A percentile compares a stretch with the other conserved stretches of the same genome.
phyloP scores from a whole-genome alignment of 1,140 invertebrate genomes.

The Drosophila subobscura region DNA sequence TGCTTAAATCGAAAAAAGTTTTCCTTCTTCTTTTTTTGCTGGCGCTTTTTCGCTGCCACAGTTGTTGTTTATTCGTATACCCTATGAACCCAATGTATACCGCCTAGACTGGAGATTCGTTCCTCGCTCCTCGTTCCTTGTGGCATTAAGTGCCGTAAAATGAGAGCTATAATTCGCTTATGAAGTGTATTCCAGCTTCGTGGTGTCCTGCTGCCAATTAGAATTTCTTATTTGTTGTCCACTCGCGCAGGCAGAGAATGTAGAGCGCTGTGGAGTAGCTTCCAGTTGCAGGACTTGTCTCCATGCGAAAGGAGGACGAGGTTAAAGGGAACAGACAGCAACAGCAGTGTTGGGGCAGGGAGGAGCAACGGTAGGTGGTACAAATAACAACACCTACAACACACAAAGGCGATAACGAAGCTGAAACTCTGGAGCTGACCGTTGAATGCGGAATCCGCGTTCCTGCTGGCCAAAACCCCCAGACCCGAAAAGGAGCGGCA shows the following conservation, averaged over 20 bases:
- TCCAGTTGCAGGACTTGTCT: too few relatives aligned
- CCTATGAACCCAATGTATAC: neutral
- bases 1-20: slow-evolving; percentile 81
- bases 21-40: slow-evolving; percentile 36
- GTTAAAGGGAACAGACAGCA: too few relatives aligned
- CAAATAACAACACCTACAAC: slow-evolving; percentile 46
- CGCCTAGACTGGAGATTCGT: too few relatives aligned
- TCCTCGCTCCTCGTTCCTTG: too few relatives aligned
- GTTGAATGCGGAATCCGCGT: slow-evolving; percentile 49
- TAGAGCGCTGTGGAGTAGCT: too few relatives aligned
- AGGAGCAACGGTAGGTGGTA: neutral
- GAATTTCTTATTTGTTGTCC: slow-evolving; percentile 36
- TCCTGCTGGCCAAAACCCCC: slow-evolving; percentile 20
- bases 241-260: neutral
- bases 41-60: slow-evolving; percentile 11
- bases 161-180: too few relatives aligned
- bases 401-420: slow-evolving; percentile 68
- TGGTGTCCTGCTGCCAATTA: too few relatives aligned
- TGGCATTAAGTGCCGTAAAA: too few relatives aligned
- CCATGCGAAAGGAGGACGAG: too few relatives aligned
- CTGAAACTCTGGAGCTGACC: slow-evolving; percentile 44
- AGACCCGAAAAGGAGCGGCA: slow-evolving; percentile 9
- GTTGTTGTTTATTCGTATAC: slow-evolving; percentile 20
- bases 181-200: slow-evolving; percentile 2
- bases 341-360: too few relatives aligned